Base-by-base conservation (phyloP, 1,140 invertebrate species). In the Brachionus asplanchnoidis region DNA sequence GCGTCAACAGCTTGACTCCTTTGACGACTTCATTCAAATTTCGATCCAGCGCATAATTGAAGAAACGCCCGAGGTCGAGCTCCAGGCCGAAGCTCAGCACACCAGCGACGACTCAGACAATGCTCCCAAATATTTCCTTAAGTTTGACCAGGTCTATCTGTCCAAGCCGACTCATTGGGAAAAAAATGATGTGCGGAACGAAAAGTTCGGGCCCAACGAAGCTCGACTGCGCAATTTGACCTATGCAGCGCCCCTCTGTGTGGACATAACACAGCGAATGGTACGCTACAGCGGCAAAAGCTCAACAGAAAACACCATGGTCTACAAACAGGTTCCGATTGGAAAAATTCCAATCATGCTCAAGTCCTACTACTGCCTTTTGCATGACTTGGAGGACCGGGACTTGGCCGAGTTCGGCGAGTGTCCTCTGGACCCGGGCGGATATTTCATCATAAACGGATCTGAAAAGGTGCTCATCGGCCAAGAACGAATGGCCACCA, bases 11-110 rank as follows among this genome's bases (percentile, higher is more conserved):
- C 90, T 99, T 85, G 97, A 99, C 88, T 98, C 96, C 87, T 99
- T 99, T 90, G 97, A 99, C 92, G 97, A 99, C 91, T 99, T 99
- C 88, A 98, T 99, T 89, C 96, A 98, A 88, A 99, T 99, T 96
- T 98, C 96, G 11, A 96, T 99, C 23, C 97, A 99, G 88, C 92
- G 97, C 86, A 99, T 99, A 89, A 97, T 99, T 1, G 97, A 99
- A 91, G 97, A 99, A 90, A 97, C 97, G 0, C 97, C 96, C 12
- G 95, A 94, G 79, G 97, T 99, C 85, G 97, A 99, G 88, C 91
- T 99, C 17, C 95, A 98, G 90, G 97, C 96, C 1, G 97, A 99
- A 91, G 95, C 96, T 3, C 97, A 99, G 88, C 96, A 99, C 91
- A 94, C 93, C 9, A 92, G 93, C 12, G 96, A 96, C 46, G 94